Evolutionary conservation across 2,888 invertebrate species (phyloP), one percentile per base, ranked within the genome.

Genomic region (Cenopis cana): DNA sequence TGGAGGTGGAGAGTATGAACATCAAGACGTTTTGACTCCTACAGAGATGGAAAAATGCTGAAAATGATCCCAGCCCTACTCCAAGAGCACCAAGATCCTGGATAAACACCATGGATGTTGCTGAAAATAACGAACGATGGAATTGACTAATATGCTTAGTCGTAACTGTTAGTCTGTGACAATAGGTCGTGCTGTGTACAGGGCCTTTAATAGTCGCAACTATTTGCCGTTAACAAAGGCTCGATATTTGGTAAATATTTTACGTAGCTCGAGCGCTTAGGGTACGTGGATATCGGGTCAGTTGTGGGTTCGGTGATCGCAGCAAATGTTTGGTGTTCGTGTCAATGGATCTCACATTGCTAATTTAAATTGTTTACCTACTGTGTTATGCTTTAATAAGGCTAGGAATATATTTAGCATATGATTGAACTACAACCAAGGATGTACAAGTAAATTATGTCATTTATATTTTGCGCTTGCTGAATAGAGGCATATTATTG

Each of bases 141-240:
- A 41, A 41, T 41, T n/a, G n/a, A n/a, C n/a, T 24, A 24, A 24
- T 24, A 24, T 24, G 24, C 24, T 24, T 12, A 38, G 38, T 38
- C 38, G 12, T 38, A 11, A 38, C 38, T 38, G 4, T 12, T 4
- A 38, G 12, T 38, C 24, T 24, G 12, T 12, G 12, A 12, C 11
- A 12, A 14, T 12, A 38, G 12, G 4, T 12, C 38, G 12, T 46
- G 12, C n/a, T n/a, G 46, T 46, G 6, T 8, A 46, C 12, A 8
- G 46, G 46, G n/a, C n/a, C 8, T 59, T 68, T 73, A 74, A 73
- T 61, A 72, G 74, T 69, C 70, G 73, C 73, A 78, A 76, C 78
- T 78, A 78, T 78, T 78, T 75, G 76, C 64, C 69, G 75, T 75
- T 76, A 76, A 76, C 76, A 76, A 76, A 75, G 76, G 73, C 29